Percentiles rank a stretch among this genome's conserved stretches.
Conservation (phyloP, 2,797 vertebrate species). For the Melanotaenia trifasciata region DNA sequence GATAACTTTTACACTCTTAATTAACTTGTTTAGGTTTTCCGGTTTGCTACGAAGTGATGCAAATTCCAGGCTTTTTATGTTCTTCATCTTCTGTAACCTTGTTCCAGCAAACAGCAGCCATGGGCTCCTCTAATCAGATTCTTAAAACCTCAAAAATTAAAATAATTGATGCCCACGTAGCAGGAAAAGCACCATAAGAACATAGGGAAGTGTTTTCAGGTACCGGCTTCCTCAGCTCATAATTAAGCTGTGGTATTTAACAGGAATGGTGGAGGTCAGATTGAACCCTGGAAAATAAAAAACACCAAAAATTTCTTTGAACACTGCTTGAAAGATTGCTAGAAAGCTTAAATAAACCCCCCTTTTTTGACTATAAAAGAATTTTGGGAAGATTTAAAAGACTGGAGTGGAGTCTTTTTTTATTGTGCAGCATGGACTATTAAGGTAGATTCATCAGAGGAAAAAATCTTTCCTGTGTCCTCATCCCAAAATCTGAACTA, state of each 20-base stretch:
- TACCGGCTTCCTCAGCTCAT: neutral
- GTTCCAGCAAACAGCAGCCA: neutral
- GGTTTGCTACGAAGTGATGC: neutral
- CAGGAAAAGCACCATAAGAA: neutral
- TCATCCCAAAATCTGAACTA: neutral
- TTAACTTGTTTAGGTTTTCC: neutral
- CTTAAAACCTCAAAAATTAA: neutral
- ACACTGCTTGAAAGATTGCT: neutral
- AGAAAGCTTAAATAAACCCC: neutral
- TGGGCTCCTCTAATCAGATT: neutral
- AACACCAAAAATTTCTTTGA: neutral
- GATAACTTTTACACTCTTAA: neutral
- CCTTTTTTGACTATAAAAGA: neutral
- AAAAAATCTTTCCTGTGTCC: neutral
- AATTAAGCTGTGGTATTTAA: neutral
- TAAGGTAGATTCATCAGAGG: neutral
- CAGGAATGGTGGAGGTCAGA: neutral
- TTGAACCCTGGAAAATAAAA: neutral
- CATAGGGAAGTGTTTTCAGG: neutral
- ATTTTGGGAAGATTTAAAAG: neutral
- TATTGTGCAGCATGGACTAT: neutral
- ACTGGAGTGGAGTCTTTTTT: neutral
- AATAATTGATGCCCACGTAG: neutral
- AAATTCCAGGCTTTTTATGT: slow-evolving; percentile 2
- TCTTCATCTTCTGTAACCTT: neutral